Base-by-base conservation (phyloP, 2,888 invertebrate genomes). In the Phorcus lineatus region DNA sequence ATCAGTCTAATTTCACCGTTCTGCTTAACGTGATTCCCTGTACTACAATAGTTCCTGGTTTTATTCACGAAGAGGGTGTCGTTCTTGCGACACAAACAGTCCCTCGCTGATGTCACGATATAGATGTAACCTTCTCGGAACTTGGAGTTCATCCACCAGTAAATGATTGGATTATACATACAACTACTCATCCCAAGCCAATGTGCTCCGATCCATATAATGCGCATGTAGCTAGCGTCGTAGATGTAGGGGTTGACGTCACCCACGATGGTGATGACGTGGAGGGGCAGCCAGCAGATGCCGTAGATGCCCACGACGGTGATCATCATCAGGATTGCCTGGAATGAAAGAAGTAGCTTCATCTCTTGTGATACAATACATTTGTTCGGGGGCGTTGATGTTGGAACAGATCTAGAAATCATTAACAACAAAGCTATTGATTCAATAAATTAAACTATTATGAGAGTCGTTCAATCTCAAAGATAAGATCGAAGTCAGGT, bases 111-210 rank as follows among this genome's bases (percentile, higher is more conserved):
- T 16, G 22, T 16, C 54, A 84, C 47, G 16, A 85, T 75, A 17
- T 74, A 77, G n/a, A 74, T 55, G 80, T 83, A 86, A 28, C 89
- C 89, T 17, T 86, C 83, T 7, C 87, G 82, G 55, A 89, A 90
- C 67, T 97, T 97, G 85, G 97, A 96, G 93, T 98, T 98, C 97
- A 98, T 97, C 97, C 97, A 98, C 94, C 97, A 98, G 82, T 98
- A 98, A 88, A 98, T 97, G 91, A 98, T 97, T 28, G 98, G 98
- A 94, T 98, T 98, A 94, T 97, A 97, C 96, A 97, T 97, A 83
- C 97, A 97, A 94, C 98, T 98, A 93, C 97, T 97, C 97, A 98
- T 98, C 24, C 98, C 98, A 80, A 98, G 95, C 97, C 91, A 92
- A 80, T 93, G 93, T 90, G 97, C 97, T 13, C 85, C 77, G 47